Evolutionary conservation across 2,888 invertebrate species (phyloP), one percentile per base, ranked within the genome.

Genomic region (Celastrina argiolus): DNA sequence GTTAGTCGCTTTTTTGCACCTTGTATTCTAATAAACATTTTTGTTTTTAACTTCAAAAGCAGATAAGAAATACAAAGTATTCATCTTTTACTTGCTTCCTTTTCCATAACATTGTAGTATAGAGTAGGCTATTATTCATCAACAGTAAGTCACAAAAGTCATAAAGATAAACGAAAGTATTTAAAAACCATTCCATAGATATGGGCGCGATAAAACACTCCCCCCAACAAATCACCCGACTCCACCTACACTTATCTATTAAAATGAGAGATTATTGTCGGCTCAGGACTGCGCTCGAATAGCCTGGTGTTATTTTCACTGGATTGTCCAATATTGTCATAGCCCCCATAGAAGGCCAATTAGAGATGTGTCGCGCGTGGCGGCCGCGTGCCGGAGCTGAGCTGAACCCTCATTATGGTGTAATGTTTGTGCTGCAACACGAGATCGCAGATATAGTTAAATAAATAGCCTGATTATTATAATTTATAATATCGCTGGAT

Each of bases 291-390:
- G 79, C 74, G 78, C 76, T 72, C 28, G 77, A 78, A 82, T 81
- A 81, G 84, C 78, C 76, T 79, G 85, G 89, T 88, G 88, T 89
- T 90, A 88, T 90, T 90, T 90, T 89, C 88, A 87, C 85, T 85
- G 81, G 87, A 88, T 90, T 89, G 90, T 88, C 80, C 86, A 89
- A 90, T 91, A 89, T 91, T 90, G 90, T 89, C 87, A 83, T 83
- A 87, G 85, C 83, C 83, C 82, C 81, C 80, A 85, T 87, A 81
- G 83, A 80, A 84, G 85, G 89, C 88, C 88, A 90, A 91, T 91
- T 90, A 91, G 86, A 84, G 84, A 84, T 77, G 88, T 85, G 88
- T 83, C 73, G 79, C 90, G 85, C 90, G 91, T 90, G 90, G 75
- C 87, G 70, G 78, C 58, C 90, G 79, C 89, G 90, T 87, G 90